Evolutionary conservation across 2,113 vertebrate species (phyloP).

Genomic region (Maccullochella peelii): DNA sequence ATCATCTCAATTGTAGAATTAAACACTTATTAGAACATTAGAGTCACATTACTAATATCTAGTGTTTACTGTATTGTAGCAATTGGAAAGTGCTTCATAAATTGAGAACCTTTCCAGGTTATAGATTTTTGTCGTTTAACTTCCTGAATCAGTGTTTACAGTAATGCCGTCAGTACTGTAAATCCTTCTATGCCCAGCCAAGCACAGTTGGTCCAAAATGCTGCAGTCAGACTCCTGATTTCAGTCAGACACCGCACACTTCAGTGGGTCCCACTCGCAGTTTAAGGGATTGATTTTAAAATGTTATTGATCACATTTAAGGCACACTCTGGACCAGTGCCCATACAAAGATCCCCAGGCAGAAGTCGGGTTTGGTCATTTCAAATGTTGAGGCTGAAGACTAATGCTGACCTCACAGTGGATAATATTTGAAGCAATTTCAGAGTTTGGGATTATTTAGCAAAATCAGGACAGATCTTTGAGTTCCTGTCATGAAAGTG

Average conservation of each 20-base stretch:
- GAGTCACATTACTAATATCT: background rate
- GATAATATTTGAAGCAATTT: slow-evolving; percentile 39
- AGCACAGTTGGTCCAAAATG: slow-evolving; percentile 2
- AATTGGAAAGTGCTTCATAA: too few relatives aligned
- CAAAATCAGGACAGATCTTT: slow-evolving; percentile 23
- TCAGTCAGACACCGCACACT: too few relatives aligned
- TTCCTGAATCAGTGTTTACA: background rate
- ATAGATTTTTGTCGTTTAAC: background rate
- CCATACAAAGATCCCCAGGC: slow-evolving; percentile 39
- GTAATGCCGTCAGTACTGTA: background rate
- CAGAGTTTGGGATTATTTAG: slow-evolving; percentile 23
- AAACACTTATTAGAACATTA: background rate
- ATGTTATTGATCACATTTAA: slow-evolving; percentile 58
- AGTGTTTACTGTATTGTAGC: too few relatives aligned
- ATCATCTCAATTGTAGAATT: background rate
- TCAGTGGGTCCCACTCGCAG: slow-evolving; percentile 35
- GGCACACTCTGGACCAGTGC: slow-evolving; percentile 40
- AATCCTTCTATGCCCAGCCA: background rate
- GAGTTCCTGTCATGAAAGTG: background rate
- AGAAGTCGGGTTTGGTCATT: slow-evolving; percentile 32
- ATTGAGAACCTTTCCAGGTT: background rate
- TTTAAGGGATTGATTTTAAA: slow-evolving; percentile 53
- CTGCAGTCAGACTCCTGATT: slow-evolving; percentile 14
- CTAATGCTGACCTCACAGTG: slow-evolving; percentile 40
- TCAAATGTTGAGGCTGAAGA: slow-evolving; percentile 37